Evolutionary conservation across 2,797 vertebrate genomes (phyloP), one percentile per base, ranked within the genome.

Genomic region (Girardinus metallicus): DNA sequence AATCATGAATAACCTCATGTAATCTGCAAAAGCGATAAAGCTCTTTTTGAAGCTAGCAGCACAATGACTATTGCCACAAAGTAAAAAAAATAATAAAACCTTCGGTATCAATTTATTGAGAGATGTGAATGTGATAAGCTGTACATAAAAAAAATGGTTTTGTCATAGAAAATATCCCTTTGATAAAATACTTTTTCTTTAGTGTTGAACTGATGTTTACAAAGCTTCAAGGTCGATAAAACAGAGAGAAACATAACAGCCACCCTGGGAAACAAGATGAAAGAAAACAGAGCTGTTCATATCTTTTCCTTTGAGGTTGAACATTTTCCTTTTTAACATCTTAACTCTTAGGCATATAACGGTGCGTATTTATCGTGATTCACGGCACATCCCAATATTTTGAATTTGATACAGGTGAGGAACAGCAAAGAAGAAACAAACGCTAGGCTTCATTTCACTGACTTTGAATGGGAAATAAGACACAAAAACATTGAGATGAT

Each of bases 201-300:
- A 82, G 84, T 73, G 75, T 94, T 87, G 60, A 31, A 71, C 84
- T 82, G 88, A 92, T 92, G 89, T 91, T 93, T 92, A 90, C 92
- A 92, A 89, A 91, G 87, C 90, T 90, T 93, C 90, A 91, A 92
- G 91, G 94, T 93, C 92, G 92, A 93, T 92, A 90, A 90, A 86
- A 86, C 87, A 85, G 85, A 77, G 83, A 76, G 72, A 86, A 90
- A 91, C 88, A 88, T 80, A 92, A 86, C 88, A 89, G 83, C 81
- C 87, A 88, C 90, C 90, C 83, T 85, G 84, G 90, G 92, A 87
- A 85, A 81, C 75, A 76, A 81, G 87, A 90, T 87, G 89, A 87
- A 86, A 93, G 80, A 79, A 89, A 86, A 85, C 84, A 87, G 83
- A 93, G 80, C 90, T 80, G 81, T 87, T 91, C 80, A 79, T 83